phyloP scores from a whole-genome alignment of 2,797 vertebrate species.

The Gymnodraco acuticeps region DNA sequence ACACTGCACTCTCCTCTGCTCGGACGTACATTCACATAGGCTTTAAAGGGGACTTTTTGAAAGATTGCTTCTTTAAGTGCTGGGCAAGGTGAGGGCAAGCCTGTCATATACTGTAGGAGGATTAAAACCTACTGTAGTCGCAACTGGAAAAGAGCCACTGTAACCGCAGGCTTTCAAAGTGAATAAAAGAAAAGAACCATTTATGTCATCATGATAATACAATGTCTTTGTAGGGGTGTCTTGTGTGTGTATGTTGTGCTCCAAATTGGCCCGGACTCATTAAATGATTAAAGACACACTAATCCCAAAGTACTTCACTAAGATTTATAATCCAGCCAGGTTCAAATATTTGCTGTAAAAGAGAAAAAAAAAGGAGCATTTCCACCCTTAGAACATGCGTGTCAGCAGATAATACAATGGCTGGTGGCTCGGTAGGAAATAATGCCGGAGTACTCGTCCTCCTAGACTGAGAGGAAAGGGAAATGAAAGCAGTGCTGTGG shows the following conservation, averaged over 20 bases:
- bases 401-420: slow-evolving; percentile 84
- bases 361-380: slow-evolving; percentile 64
- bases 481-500: slow-evolving; percentile 83
- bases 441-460: slow-evolving; percentile 70
- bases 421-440: slow-evolving; percentile 73
- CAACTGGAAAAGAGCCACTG: slow-evolving; percentile 63
- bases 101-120: slow-evolving; percentile 82
- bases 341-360: slow-evolving; percentile 69
- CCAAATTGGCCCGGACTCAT: slow-evolving; percentile 61
- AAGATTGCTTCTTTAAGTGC: slow-evolving; percentile 90
- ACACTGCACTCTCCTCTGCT: slow-evolving; percentile 76
- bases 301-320: slow-evolving; percentile 61
- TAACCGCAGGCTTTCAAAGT: slow-evolving; percentile 53
- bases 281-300: slow-evolving; percentile 70
- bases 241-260: slow-evolving; percentile 47
- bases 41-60: slow-evolving; percentile 86
- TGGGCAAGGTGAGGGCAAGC: slow-evolving; percentile 88
- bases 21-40: slow-evolving; percentile 81
- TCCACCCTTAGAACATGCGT: slow-evolving; percentile 70
- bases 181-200: slow-evolving; percentile 61
- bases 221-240: slow-evolving; percentile 47
- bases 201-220: slow-evolving; percentile 69
- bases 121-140: slow-evolving; percentile 78
- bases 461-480: slow-evolving; percentile 78
- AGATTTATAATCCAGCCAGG: slow-evolving; percentile 67